Base-by-base conservation (phyloP, 2,888 invertebrate species). In the Tipula helvola region DNA sequence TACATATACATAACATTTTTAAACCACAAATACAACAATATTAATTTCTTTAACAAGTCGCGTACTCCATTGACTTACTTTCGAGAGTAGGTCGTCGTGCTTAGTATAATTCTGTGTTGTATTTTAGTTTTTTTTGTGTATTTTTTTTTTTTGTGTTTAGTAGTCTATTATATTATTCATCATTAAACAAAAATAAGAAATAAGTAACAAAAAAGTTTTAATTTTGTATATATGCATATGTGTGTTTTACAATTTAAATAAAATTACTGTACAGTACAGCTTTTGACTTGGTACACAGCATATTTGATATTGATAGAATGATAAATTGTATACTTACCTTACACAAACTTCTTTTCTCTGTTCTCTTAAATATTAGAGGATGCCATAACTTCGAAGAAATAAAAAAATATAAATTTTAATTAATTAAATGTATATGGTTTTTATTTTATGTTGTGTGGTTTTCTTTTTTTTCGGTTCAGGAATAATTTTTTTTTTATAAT, bases 61-160 rank as follows among this genome's bases (percentile, higher is more conserved):
- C 85, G 85, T 85, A 85, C 42, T 85, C 85, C 85, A 85, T 85
- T 85, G 85, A 85, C 85, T 85, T 85, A 85, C 85, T 85, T 85
- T 85, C 84, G 10, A 84, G 84, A 84, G 84, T 84, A 84, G 84
- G 84, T 84, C 84, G 84, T 39, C 41, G 36, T 84, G 84, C 84
- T 84, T 36, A 39, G 84, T 84, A 39, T 84, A 84, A 39, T 84
- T 84, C 41, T 84, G 71, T 71, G 71, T 71, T 71, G 71, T 71
- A 71, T 71, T 28, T 71, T 18, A 71, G 71, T 28, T 71, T 71
- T 28, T 71, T 71, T 52, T 71, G 1, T 52, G 52, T 28, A 28
- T 71, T 10, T 28, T 71, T 71, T 71, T 28, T 71, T 16, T 52
- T 52, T 71, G 18, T 28, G 16, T 57, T 39, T 39, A 57, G 52